Base-by-base conservation (phyloP, 1,140 invertebrate species). In the Aphaenogaster ashmeadi region DNA sequence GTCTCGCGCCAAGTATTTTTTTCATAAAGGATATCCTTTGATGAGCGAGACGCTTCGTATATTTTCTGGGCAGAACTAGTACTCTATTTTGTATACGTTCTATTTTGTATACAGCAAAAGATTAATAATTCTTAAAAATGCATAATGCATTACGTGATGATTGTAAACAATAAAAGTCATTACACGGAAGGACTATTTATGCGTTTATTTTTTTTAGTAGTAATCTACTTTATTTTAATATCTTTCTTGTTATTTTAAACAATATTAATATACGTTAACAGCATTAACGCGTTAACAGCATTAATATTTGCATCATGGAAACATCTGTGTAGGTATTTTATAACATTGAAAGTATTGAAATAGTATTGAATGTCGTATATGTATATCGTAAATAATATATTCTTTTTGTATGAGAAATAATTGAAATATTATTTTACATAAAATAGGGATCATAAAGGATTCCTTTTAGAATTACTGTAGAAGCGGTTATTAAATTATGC, bases 381-480 rank as follows among this genome's bases (percentile, higher is more conserved):
- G 18, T 8, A 15, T 33, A 3, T 60, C 9, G 27, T 60, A 15
- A 33, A 60, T 60, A 60, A 60, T 60, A 13, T 52, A 60, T 33
- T 60, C 58, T 33, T 60, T 60, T 60, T 67, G 60, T 54, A 54
- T 54, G 18, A 21, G 64, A 67, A 44, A 67, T 67, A 67, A 67
- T 67, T 67, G 38, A 67, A 67, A 44, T 21, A 67, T 67, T 38
- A n/a, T 67, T 67, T 67, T 44, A 67, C 38, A 13, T 67, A 67
- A 67, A 67, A n/a, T 44, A 21, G 9, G 38, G 38, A 67, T 67
- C 18, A 44, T 67, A 67, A 67, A 44, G 9, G 18, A 67, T 44
- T 67, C n/a, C 64, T 67, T 67, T 67, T 67, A 67, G 38, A 67
- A 67, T 44, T n/a, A 44, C 36, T 67, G 38, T 67, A 67, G n/a